These are phyloP conservation scores for Hydrotaea diabolus DNA, from an alignment of 2,888 invertebrate genomes.

Conservation along the genomic window DNA sequence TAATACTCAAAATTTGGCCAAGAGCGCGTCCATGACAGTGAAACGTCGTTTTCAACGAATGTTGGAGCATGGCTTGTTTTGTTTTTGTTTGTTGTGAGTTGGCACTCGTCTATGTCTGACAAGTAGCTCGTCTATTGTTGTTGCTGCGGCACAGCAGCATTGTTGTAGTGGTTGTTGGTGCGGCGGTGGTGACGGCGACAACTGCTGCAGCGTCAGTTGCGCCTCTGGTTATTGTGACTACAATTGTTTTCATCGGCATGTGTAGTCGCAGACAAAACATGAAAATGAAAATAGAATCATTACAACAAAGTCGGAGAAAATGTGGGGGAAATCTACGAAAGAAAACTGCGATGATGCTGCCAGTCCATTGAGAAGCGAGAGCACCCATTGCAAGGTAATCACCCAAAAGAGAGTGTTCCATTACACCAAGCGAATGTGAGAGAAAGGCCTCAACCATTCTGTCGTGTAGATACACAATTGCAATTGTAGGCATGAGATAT, in stretches of 20 bases:
- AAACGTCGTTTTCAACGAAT: constrained; percentile 29
- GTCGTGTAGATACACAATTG: constrained; percentile 13
- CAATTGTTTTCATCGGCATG: background rate
- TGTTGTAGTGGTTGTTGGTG: background rate
- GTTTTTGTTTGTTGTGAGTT: background rate
- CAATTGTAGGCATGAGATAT: background rate
- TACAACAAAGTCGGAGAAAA: background rate
- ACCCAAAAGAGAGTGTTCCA: background rate
- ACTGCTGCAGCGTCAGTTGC: background rate
- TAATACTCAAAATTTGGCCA: constrained; percentile 39
- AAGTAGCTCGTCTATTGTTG: background rate
- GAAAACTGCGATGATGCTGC: background rate
- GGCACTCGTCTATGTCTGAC: background rate
- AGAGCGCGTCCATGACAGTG: constrained; percentile 63
- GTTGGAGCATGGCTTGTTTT: background rate
- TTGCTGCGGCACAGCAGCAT: background rate
- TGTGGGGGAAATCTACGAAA: background rate
- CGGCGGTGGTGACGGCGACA: background rate
- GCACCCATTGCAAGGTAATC: background rate
- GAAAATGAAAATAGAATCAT: constrained; percentile 9
- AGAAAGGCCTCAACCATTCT: background rate
- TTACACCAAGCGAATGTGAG: background rate
- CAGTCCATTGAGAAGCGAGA: too few species aligned
- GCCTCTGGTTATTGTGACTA: background rate
- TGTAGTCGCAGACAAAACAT: constrained; percentile 14